Base-by-base conservation (phyloP, 2,797 vertebrate species). In the Lutjanus campechanus region DNA sequence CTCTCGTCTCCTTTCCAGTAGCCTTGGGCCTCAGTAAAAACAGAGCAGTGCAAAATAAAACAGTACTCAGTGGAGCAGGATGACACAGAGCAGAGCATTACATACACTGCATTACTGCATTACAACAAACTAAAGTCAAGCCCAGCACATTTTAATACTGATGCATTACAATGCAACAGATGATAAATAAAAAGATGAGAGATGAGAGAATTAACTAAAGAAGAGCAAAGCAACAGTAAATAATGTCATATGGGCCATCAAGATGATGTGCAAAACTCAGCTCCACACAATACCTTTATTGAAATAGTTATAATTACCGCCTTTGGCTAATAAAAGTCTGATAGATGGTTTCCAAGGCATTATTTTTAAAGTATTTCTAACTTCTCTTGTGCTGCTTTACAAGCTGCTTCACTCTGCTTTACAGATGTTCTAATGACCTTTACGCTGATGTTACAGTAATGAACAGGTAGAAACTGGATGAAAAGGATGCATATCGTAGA, bases 1-100 rank as follows among this genome's bases (percentile, higher is more conserved):
- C 63, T 84, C 60, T 75, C 50, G 40, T 84, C 71, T 85, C 69
- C 76, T 85, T 69, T 81, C 75, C 65, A 82, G 71, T 79, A 58
- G 69, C 84, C 79, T 3, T 54, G 25, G 73, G 78, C 77, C 59
- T 65, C 53, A 63, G 68, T 49, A 61, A 74, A 80, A 84, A 79
- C 73, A 85, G 70, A 86, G 56, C 67, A 73, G 72, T 25, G 58
- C 53, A 75, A 70, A 82, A 80, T 74, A 62, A 71, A 75, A 74
- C 17, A 43, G 56, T 15, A 47, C 68, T 61, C 54, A 25, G 17
- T 54, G 46, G 22, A 65, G 64, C 41, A n/a, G 61, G 56, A 77
- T 49, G 74, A 65, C 76, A 81, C 71, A 56, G 53, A 59, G 59
- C 63, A 56, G 43, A 81, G 46, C 44, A 43, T 61, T 19, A 54